Conservation (phyloP, 2,113 vertebrate genomes). For the Glaucomys volans region DNA sequence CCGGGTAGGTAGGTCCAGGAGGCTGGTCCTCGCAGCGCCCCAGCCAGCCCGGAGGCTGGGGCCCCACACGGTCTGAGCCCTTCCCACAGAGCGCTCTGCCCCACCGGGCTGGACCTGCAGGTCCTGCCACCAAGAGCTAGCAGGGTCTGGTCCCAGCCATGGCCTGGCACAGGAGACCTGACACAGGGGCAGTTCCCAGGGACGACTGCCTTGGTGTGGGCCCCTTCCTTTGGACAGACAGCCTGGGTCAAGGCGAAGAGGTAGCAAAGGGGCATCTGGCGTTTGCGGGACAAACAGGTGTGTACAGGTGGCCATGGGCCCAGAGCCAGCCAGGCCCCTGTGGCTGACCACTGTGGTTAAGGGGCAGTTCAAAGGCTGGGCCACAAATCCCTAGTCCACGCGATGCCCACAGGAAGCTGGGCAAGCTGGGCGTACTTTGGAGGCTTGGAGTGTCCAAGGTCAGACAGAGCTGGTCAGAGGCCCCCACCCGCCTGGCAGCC, state of each 20-base stretch:
- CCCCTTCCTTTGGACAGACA: background rate
- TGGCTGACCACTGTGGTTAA: background rate
- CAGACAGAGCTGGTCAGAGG: background rate
- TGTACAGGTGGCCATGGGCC: too few relatives aligned
- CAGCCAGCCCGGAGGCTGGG: too few relatives aligned
- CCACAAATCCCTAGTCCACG: rapidly evolving
- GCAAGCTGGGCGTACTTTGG: background rate
- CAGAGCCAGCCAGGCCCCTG: background rate
- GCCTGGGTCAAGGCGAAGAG: background rate
- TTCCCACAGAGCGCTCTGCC: background rate
- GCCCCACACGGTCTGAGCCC: background rate
- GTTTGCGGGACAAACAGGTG: background rate
- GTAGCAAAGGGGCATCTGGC: background rate
- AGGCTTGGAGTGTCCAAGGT: rapidly evolving
- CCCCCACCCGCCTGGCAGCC: background rate
- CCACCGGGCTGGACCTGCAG: too few relatives aligned
- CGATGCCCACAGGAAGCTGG: rapidly evolving
- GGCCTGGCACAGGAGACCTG: too few relatives aligned
- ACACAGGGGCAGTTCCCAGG: background rate
- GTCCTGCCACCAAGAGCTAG: background rate
- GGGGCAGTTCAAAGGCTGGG: background rate
- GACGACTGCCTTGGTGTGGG: background rate
- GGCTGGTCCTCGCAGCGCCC: too few relatives aligned
- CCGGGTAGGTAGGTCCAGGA: background rate
- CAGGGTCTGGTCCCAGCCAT: background rate